Evolutionary conservation across 2,113 vertebrate species (phyloP).

Genomic region (Erythrolamprus reginae): DNA sequence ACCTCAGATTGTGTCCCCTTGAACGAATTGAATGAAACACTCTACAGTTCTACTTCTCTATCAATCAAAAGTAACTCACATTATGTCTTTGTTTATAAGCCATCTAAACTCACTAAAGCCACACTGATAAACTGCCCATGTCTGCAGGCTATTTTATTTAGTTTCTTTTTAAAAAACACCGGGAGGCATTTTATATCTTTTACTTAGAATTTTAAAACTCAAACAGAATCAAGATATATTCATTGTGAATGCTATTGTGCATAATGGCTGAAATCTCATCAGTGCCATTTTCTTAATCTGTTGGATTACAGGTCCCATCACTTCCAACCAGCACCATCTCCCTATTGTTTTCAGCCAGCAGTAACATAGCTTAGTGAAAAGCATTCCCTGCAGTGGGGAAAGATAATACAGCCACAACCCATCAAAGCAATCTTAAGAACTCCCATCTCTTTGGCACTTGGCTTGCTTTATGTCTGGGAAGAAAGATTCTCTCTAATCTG

Average conservation of each 20-base stretch:
- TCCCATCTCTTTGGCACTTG: not conserved
- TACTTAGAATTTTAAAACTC: not conserved
- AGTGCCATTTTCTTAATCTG: not conserved
- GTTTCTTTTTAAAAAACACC: not conserved
- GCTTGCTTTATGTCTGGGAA: not conserved
- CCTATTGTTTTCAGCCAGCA: not conserved
- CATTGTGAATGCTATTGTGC: not conserved
- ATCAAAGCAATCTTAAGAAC: not conserved
- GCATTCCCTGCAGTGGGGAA: not conserved
- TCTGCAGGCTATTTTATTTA: not conserved
- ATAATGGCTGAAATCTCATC: not conserved
- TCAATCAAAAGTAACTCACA: not conserved
- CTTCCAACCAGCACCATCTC: not conserved
- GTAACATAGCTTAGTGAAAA: not conserved
- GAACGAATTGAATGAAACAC: not conserved
- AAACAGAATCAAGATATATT: not conserved
- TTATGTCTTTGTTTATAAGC: not conserved
- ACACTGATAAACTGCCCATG: not conserved
- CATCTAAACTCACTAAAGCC: not conserved
- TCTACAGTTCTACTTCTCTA: not conserved
- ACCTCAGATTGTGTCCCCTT: no score
- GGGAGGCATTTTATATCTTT: not conserved
- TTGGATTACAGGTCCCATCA: not conserved
- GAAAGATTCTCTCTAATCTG: not conserved
- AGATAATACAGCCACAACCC: not conserved